Evolutionary conservation across 2,888 invertebrate species (phyloP), one percentile per base, ranked within the genome.

Genomic region (Panzeria rudis): DNA sequence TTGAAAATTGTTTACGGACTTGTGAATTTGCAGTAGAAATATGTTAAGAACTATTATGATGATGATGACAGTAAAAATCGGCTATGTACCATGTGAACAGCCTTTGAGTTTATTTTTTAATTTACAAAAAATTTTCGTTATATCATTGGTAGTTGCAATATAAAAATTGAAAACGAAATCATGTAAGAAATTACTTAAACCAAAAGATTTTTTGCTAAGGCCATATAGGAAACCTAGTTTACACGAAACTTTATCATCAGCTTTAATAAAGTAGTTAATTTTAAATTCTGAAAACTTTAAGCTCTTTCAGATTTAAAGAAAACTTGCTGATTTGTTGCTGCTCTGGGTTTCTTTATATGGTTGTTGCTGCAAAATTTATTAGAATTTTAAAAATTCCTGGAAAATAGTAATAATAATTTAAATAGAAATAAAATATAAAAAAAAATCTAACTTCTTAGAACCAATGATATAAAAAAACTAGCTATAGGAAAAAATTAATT

Each of bases 111-210:
- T 20, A 35, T 9, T 11, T 29, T 59, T 61, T n/a, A 6, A 17
- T 61, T 61, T 35, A 56, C 3, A 54, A 1, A 29, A 29, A 29
- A 56, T 29, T 56, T 15, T n/a, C n/a, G 6, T 54, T 59, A 17
- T 35, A 59, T 59, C 59, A 32, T 59, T 9, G 59, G 17, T 35
- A 59, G 32, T 59, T 8, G 17, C 17, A 17, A 35, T 44, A 15
- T 71, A 52, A 66, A 35, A 56, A 44, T 44, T 32, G 32, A 20
- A 59, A 44, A 41, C 52, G 35, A 64, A 61, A 62, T 38, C n/a
- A 32, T 52, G 32, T 68, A 23, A 25, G 25, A 15, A 15, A 54
- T 25, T 54, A 54, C 54, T 25, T 13, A 52, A 52, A 23, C n/a
- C 7, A 29, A 56, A 56, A 56, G 32, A 56, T n/a, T 56, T 41